These are phyloP conservation scores for Tupaia chinensis DNA, from an alignment of 2,113 vertebrate species.

Conservation along the genomic window DNA sequence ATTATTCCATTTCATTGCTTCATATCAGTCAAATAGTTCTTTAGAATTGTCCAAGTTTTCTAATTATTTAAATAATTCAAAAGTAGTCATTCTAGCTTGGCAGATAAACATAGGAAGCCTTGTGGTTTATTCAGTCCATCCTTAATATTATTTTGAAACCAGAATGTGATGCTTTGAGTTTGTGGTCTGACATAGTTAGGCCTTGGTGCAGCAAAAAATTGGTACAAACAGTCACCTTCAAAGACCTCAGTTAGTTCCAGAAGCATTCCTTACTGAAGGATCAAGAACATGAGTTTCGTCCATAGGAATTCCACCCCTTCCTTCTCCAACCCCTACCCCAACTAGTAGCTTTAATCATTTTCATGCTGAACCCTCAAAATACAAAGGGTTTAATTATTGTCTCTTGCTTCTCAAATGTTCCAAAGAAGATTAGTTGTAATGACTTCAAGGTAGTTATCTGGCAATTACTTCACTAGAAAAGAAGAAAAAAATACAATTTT, in stretches of 20 bases:
- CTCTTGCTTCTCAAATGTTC: background rate
- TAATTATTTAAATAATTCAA: slow-evolving; percentile 9
- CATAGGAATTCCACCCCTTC: background rate
- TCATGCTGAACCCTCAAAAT: background rate
- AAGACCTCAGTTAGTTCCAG: background rate
- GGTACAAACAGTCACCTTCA: background rate
- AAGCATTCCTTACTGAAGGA: background rate
- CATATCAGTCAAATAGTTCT: background rate
- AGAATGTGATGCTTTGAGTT: background rate
- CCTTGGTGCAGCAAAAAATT: background rate
- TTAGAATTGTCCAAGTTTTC: background rate
- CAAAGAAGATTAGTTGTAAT: background rate
- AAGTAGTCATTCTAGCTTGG: background rate
- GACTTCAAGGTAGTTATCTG: background rate
- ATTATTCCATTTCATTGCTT: background rate
- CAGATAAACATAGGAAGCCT: background rate
- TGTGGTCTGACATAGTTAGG: background rate
- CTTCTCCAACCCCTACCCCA: accelerated
- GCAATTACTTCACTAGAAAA: background rate
- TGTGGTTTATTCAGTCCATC: background rate
- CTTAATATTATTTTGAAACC: background rate
- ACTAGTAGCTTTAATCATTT: background rate
- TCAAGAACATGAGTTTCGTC: background rate
- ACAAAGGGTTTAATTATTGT: background rate
- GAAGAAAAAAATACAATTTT: background rate